Evolutionary conservation across 2,888 invertebrate genomes (phyloP), one percentile per base, ranked within the genome.

Genomic region (Drosophila cognata): DNA sequence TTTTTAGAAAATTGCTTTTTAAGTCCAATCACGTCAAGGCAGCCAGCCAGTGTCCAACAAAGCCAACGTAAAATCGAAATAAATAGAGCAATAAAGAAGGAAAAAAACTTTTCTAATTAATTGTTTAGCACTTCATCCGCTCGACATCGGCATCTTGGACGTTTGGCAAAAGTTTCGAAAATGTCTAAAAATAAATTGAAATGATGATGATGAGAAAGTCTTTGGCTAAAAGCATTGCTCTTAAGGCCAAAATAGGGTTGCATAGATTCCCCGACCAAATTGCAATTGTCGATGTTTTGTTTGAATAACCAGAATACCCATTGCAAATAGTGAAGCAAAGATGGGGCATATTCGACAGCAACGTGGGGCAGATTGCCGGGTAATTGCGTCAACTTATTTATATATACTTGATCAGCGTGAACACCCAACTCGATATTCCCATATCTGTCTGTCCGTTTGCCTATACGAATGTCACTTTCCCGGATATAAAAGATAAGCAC

Each of bases 91-190:
- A 61, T 60, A 66, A 64, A 29, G 21, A 53, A 43, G 16, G 31
- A 46, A 53, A 55, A 65, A 74, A 90, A 85, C 78, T 90, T 85
- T 85, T 90, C 66, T 84, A 90, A 85, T 85, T 85, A 85, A 90
- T 85, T 85, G 87, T 80, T 90, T 88, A 86, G 85, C 89, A 86
- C 90, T 88, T 85, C 77, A 74, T 74, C 69, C 73, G 74, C 18
- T 59, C 43, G 67, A 41, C 25, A 25, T 59, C 50, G 67, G 38
- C 21, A 72, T 70, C 74, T 74, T 57, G 61, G 57, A 53, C 71
- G 73, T 60, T 63, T 63, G 31, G 33, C 55, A 50, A 48, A 67
- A 60, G 41, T 56, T 63, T 56, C 4, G 10, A 57, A 65, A 62
- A 53, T 53, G 36, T 43, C 33, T 16, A 56, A 66, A 46, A 56